Evolutionary conservation across 2,888 invertebrate genomes (phyloP), one percentile per base, ranked within the genome.

Genomic region (Eutolmus rufibarbis): DNA sequence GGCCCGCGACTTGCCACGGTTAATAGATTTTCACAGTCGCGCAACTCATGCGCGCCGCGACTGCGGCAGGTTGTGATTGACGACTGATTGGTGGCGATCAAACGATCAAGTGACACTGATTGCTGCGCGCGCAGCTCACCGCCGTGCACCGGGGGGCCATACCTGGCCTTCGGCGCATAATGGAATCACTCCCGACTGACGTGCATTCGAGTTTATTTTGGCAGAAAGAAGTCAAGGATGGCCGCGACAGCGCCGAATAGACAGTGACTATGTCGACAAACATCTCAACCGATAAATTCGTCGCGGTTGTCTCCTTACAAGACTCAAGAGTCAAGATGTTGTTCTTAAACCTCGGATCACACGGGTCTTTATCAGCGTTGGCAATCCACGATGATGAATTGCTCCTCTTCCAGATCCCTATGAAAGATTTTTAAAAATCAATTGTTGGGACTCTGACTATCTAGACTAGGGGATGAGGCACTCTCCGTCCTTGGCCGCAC

Each of bases 201-300:
- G 82, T 82, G 34, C 19, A 34, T 7, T 40, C 57, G 57, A 37
- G 76, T 66, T 82, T n/a, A 37, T 66, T 57, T 82, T 82, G 82
- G 82, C 82, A 82, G 56, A 82, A 82, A 66, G 82, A 82, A 82
- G 82, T 82, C 82, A 82, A 82, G 82, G 82, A 82, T 66, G 34
- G 37, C 23, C 34, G 16, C 28, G 51, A 43, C 74, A 51, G 51
- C 2, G 66, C 23, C 23, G 66, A 19, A 23, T 57, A 19, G 8
- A 12, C 19, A 19, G 57, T 7, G 57, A 9, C 57, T 57, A 9
- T 23, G 57, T 5, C 5, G 57, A 19, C 57, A 23, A 57, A 57
- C n/a, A 23, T 19, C 57, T 5, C 57, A 28, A 46, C 2, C 66
- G 12, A 23, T 66, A 66, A 66, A 66, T 66, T 9, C 66, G 23